These are phyloP conservation scores for Prunella fulvescens DNA, from an alignment of 2,113 vertebrate genomes.

Conservation along the genomic window DNA sequence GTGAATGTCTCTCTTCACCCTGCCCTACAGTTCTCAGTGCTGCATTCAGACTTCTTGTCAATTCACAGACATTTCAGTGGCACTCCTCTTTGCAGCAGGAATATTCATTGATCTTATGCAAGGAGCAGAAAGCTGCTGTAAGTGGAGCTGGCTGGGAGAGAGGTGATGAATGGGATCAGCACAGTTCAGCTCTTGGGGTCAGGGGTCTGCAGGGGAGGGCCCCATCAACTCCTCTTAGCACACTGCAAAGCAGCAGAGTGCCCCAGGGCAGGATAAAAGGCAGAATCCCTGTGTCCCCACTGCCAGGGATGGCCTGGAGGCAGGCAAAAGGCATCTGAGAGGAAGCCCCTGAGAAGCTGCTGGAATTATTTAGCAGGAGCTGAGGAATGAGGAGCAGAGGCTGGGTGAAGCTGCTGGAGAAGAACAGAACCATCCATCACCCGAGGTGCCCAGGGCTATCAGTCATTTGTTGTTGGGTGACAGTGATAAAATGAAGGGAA, in stretches of 20 bases:
- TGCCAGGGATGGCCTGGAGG: neutral
- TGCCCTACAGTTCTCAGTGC: neutral
- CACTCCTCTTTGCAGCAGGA: neutral
- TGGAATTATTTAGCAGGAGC: neutral
- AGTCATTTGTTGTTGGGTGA: neutral
- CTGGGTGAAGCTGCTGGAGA: neutral
- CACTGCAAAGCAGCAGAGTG: neutral
- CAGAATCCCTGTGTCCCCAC: neutral
- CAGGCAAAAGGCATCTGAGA: neutral
- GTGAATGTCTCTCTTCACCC: rapidly evolving
- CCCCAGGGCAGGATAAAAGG: neutral
- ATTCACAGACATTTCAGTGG: neutral
- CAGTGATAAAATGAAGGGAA: neutral
- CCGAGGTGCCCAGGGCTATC: too few species aligned
- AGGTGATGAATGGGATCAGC: neutral
- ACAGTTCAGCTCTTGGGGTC: neutral
- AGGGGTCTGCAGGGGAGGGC: neutral
- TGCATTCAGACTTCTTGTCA: neutral
- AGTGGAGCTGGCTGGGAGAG: neutral
- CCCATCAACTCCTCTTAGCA: too few species aligned
- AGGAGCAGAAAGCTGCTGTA: neutral
- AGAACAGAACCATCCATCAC: neutral
- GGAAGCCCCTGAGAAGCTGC: neutral
- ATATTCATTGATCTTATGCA: neutral
- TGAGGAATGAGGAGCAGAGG: neutral